Base-by-base conservation (phyloP, 2,888 invertebrate genomes). In the Hesperia comma region DNA sequence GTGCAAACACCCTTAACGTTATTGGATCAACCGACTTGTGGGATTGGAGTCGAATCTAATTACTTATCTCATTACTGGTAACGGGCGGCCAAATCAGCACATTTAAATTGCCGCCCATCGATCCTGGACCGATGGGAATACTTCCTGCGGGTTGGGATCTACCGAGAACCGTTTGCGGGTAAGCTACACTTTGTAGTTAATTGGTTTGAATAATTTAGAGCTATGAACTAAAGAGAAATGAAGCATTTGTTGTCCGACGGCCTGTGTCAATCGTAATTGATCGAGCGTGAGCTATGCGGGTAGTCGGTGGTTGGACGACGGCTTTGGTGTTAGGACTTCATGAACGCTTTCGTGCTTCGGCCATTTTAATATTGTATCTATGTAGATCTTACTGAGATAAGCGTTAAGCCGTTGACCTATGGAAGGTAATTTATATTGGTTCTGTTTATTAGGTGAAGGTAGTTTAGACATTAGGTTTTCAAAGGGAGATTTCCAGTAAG, bases 31-130 rank as follows among this genome's bases (percentile, higher is more conserved):
- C 54, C 55, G 66, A 26, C 71, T 71, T 63, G 63, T 41, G 70
- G 72, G 76, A 79, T 77, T 73, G 76, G 75, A 77, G 73, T 77
- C 73, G 76, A 83, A 85, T 81, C 83, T 86, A 88, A 88, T 89
- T 87, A 86, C 80, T 72, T 75, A 71, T 78, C 83, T 86, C 86
- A 86, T 89, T 87, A 89, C 82, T 68, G 70, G 76, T 80, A 74
- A 83, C 82, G 82, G 79, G 81, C 76, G 79, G 77, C 79, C 81
- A 82, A 84, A 86, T 86, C 83, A 82, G 84, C 83, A 78, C 81
- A 79, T 82, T 82, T 80, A 79, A 83, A 83, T 82, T 81, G 82
- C 73, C 70, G 70, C 78, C 66, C 75, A 83, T 86, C 80, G 83
- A 84, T 85, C 77, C 72, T 46, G 60, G 63, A 75, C 75, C 72